phyloP scores from a whole-genome alignment of 2,888 invertebrate genomes.

The Parnassius mnemosyne region DNA sequence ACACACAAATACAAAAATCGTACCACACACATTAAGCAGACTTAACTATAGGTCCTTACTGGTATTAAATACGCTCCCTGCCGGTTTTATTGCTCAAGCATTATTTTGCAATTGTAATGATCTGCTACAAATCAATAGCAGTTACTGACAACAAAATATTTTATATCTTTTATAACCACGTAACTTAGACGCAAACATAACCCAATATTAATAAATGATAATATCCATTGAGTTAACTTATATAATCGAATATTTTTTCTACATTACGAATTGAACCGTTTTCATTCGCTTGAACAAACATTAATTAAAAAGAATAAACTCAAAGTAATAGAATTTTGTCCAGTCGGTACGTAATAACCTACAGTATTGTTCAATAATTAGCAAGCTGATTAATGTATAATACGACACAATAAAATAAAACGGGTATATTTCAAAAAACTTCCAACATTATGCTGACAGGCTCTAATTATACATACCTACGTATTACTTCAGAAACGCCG shows the following conservation, averaged over 20 bases:
- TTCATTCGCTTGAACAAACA: constrained; percentile 5
- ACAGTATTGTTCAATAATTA: constrained; percentile 4
- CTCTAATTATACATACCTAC: constrained; percentile 35
- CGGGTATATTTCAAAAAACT: constrained; percentile 18
- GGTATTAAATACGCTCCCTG: constrained; percentile 12
- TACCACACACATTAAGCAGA: not conserved
- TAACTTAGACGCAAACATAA: not conserved
- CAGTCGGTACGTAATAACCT: not conserved
- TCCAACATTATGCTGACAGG: constrained; percentile 29
- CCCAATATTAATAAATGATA: not conserved
- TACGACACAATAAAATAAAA: constrained; percentile 12
- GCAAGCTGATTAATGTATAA: not conserved
- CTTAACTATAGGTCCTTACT: constrained; percentile 7
- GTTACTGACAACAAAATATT: not conserved
- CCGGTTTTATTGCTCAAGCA: constrained; percentile 18
- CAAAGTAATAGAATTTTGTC: not conserved
- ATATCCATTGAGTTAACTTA: not conserved
- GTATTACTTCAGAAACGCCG: constrained; percentile 45
- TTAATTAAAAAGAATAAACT: not conserved
- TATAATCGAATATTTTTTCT: not conserved
- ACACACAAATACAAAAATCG: not conserved
- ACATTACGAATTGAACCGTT: not conserved
- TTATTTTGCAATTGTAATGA: constrained; percentile 22
- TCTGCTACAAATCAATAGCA: constrained; percentile 14
- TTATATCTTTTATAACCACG: not conserved